Conservation (phyloP, 2,888 invertebrate species). For the Mythimna loreyi region DNA sequence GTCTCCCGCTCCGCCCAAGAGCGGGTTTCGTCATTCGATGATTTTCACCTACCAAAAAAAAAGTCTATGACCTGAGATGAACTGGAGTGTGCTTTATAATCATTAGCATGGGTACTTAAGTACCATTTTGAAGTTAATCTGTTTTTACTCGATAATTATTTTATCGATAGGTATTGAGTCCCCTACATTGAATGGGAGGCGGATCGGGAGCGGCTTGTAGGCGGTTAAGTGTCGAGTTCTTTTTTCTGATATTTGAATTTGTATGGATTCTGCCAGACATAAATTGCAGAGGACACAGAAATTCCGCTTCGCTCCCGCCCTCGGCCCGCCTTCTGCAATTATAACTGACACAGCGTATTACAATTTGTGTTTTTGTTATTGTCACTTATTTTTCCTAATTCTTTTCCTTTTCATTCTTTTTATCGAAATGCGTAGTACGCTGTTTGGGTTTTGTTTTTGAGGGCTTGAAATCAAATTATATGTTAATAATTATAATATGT, state of each 20-base stretch:
- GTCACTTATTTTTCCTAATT: background rate
- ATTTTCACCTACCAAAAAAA: no score
- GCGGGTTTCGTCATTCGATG: no score
- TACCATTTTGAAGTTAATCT: background rate
- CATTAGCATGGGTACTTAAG: background rate
- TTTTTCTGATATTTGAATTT: slow-evolving; percentile 20
- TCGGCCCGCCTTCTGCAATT: background rate
- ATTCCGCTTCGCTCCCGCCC: background rate
- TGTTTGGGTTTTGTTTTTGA: no score
- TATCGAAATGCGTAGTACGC: no score
- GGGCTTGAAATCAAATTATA: no score
- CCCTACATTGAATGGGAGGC: slow-evolving; percentile 21
- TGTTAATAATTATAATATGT: no score
- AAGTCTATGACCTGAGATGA: no score
- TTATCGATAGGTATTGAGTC: slow-evolving; percentile 13
- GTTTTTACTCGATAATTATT: slow-evolving; percentile 7
- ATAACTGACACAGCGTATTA: background rate
- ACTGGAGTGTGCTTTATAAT: background rate
- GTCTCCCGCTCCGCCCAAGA: no score
- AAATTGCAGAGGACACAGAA: slow-evolving; percentile 3
- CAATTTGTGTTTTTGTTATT: background rate
- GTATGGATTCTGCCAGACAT: background rate
- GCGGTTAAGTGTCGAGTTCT: background rate
- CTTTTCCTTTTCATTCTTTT: background rate
- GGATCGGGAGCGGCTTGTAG: background rate